Evolutionary conservation across 2,797 vertebrate species (phyloP).

Genomic region (Somateria mollissima): DNA sequence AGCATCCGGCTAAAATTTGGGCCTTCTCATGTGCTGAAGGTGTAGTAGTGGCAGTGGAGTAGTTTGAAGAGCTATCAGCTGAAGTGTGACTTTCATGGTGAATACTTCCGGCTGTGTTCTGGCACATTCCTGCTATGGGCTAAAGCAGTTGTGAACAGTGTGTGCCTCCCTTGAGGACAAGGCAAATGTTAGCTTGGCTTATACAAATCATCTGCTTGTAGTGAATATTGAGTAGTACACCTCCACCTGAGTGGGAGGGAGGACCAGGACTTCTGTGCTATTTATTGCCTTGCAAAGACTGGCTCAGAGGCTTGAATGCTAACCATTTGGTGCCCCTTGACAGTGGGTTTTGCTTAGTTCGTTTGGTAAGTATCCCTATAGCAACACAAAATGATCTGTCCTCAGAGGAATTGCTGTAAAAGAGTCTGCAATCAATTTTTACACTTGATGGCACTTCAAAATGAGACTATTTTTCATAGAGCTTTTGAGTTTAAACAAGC

Average conservation of each 20-base stretch:
- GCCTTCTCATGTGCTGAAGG: not conserved
- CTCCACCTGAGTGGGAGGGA: not conserved
- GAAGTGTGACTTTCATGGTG: fast-evolving
- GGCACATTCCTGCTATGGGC: not conserved
- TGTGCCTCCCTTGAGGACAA: not conserved
- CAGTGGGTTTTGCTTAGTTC: not conserved
- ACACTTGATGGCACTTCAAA: not conserved
- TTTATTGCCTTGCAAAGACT: not conserved
- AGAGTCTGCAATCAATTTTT: not conserved
- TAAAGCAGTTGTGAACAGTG: not conserved
- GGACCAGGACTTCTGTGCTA: not conserved
- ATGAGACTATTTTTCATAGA: not conserved
- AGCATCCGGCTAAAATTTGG: not conserved
- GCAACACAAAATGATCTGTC: not conserved
- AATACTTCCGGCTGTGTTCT: not conserved
- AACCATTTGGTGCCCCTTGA: not conserved
- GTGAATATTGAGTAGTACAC: not conserved
- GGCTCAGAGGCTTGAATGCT: not conserved
- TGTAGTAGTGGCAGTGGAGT: not conserved
- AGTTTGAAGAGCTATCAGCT: not conserved
- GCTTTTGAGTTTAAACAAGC: not conserved
- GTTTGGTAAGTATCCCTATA: not conserved
- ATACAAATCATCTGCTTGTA: too few relatives aligned
- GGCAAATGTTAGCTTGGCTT: not conserved
- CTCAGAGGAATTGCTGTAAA: not conserved